These are phyloP conservation scores for Protodeltote pygarga DNA, from an alignment of 2,888 invertebrate genomes.

Conservation along the genomic window DNA sequence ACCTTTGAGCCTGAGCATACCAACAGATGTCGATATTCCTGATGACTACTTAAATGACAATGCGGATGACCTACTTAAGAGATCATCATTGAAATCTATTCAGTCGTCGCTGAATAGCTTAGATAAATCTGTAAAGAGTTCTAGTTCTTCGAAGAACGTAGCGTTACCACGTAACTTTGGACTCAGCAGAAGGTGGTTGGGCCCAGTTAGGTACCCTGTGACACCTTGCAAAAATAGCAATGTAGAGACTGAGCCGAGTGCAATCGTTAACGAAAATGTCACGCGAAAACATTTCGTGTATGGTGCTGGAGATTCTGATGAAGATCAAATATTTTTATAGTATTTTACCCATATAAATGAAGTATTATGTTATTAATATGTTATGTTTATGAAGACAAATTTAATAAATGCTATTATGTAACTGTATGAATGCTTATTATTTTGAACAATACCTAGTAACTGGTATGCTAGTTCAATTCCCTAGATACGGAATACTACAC, in stretches of 20 bases:
- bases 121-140: slow-evolving; percentile 71
- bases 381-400: slow-evolving; percentile 47
- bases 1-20: slow-evolving; percentile 81
- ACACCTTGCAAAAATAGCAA: slow-evolving; percentile 87
- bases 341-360: slow-evolving; percentile 25
- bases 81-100: slow-evolving; percentile 75
- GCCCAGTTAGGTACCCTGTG: slow-evolving; percentile 89
- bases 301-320: slow-evolving; percentile 86
- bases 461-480: too few relatives aligned
- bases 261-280: slow-evolving; percentile 71
- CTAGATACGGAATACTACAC: too few relatives aligned
- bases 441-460: too few relatives aligned
- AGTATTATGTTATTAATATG: slow-evolving; percentile 41
- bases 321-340: slow-evolving; percentile 89
- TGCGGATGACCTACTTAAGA: slow-evolving; percentile 63
- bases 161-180: slow-evolving; percentile 88
- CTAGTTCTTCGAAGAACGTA: slow-evolving; percentile 73
- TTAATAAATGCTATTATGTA: slow-evolving; percentile 47
- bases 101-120: slow-evolving; percentile 76
- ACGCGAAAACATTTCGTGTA: slow-evolving; percentile 80
- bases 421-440: not conserved
- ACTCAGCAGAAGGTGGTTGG: slow-evolving; percentile 87
- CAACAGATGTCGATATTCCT: slow-evolving; percentile 72
- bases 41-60: slow-evolving; percentile 70
- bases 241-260: slow-evolving; percentile 59